These are phyloP conservation scores for Copidosoma aretas DNA, from an alignment of 2,888 invertebrate species.

Conservation along the genomic window DNA sequence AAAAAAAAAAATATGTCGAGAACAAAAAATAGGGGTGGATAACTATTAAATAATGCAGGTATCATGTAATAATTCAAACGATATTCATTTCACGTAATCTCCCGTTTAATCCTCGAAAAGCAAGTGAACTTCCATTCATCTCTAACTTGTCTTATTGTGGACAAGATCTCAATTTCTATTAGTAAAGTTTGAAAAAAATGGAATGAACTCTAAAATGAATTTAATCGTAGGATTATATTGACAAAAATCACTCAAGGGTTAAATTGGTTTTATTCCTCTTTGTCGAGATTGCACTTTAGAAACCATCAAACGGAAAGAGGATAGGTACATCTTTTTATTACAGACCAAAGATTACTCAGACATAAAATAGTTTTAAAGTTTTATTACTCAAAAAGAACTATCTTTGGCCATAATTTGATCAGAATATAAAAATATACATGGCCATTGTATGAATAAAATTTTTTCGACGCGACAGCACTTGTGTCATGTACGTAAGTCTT, in stretches of 20 bases:
- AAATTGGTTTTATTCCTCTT: constrained; percentile 16
- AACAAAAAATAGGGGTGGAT: constrained; percentile 47
- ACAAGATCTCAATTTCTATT: neutral
- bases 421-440: neutral
- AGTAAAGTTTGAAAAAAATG: neutral
- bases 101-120: constrained; percentile 7
- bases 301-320: constrained; percentile 19
- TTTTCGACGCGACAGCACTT: neutral
- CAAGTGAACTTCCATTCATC: neutral
- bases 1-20: constrained; percentile 40
- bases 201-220: neutral
- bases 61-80: neutral
- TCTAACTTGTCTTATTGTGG: neutral
- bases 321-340: constrained; percentile 35
- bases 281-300: neutral
- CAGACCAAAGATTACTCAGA: constrained; percentile 20
- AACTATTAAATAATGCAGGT: constrained; percentile 3
- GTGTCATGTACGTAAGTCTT: constrained; percentile 12
- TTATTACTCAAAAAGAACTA: constrained; percentile 4
- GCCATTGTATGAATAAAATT: constrained; percentile 3
- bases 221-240: neutral
- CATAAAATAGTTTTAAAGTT: constrained; percentile 18
- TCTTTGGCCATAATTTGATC: constrained; percentile 10
- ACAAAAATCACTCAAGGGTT: neutral
- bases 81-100: neutral